Evolutionary conservation across 2,113 vertebrate species (phyloP).

Genomic region (Pteronura brasiliensis): DNA sequence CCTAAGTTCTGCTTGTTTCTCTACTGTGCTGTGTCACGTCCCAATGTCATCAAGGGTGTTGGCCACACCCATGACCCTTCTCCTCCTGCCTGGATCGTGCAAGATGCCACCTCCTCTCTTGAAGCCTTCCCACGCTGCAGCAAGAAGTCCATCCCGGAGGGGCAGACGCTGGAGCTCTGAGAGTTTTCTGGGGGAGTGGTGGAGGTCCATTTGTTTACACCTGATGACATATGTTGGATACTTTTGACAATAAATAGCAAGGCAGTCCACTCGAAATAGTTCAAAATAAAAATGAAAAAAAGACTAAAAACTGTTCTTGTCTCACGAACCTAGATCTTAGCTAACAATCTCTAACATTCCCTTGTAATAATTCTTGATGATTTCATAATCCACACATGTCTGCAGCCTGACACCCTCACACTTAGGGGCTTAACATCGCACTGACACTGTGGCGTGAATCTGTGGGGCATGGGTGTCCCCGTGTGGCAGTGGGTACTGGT

Average conservation of each 20-base stretch:
- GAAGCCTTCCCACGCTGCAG: not conserved
- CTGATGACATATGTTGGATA: not conserved
- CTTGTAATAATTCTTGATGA: not conserved
- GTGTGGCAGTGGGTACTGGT: not conserved
- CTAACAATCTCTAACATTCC: not conserved
- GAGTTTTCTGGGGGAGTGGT: too few relatives aligned
- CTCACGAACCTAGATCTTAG: not conserved
- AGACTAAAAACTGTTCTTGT: not conserved
- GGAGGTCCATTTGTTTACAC: not conserved
- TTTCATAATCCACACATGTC: not conserved
- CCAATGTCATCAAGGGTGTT: not conserved
- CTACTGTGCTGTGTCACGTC: too few relatives aligned
- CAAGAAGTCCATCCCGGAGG: not conserved
- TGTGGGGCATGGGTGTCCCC: not conserved
- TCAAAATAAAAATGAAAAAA: not conserved
- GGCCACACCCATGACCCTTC: not conserved
- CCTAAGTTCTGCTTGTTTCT: not conserved
- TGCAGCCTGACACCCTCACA: not conserved
- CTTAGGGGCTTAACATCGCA: not conserved
- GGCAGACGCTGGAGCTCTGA: not conserved
- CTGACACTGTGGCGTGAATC: not conserved
- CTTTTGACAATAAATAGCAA: not conserved
- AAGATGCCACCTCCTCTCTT: not conserved
- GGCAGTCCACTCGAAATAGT: not conserved
- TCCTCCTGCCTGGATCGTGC: not conserved